These are phyloP conservation scores for Cladorhizidae sp. DNA, from an alignment of 37 sponge, comb jelly and placozoan species.

Conservation along the genomic window DNA sequence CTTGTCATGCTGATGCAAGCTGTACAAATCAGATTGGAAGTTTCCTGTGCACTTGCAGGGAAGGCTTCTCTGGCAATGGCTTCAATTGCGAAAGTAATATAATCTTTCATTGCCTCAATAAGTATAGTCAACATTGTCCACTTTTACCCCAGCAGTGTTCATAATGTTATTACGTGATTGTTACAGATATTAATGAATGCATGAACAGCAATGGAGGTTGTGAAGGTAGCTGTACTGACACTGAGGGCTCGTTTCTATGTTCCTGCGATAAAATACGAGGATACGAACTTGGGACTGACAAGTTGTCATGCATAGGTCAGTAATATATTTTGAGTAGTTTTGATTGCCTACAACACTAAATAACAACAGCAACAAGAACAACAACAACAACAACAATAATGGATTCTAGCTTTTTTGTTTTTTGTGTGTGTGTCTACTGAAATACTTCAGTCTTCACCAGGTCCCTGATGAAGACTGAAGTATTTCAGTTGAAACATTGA, in stretches of 20 bases:
- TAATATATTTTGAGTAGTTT: background rate
- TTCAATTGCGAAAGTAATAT: background rate
- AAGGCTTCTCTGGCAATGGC: conserved; percentile 31
- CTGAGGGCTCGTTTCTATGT: conserved; percentile 43
- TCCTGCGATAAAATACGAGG: conserved; percentile 8
- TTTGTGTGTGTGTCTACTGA: no score
- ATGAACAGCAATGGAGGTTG: conserved; percentile 37
- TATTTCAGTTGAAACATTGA: no score
- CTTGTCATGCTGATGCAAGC: conserved; percentile 21
- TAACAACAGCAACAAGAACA: no score
- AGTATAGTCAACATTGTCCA: background rate
- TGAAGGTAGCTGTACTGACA: conserved; percentile 40
- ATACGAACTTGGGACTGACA: background rate
- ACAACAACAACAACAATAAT: no score
- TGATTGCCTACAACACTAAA: no score
- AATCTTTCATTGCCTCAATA: background rate
- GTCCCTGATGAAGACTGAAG: no score
- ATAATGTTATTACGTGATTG: no score
- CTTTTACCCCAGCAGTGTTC: background rate
- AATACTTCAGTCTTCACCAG: no score
- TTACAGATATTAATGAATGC: conserved; percentile 56
- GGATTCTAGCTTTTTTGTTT: no score
- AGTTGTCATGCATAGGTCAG: conserved; percentile 20
- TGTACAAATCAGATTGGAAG: conserved; percentile 21
- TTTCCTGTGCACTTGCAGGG: conserved; percentile 13